These are phyloP conservation scores for Drosophila mayaguana DNA, from an alignment of 2,888 invertebrate genomes.

Conservation along the genomic window DNA sequence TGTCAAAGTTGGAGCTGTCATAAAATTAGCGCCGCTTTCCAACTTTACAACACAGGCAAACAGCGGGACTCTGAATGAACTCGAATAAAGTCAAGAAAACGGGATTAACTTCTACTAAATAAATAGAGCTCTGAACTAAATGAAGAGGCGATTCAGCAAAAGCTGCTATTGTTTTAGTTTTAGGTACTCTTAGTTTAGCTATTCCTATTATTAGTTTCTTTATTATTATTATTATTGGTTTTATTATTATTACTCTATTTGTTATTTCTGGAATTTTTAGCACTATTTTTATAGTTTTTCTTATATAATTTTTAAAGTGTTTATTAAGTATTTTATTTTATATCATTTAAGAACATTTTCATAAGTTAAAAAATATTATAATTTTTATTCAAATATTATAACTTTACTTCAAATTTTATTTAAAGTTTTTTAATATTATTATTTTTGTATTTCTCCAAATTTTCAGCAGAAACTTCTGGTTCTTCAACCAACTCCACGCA, in stretches of 20 bases:
- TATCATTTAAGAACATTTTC: too few relatives aligned
- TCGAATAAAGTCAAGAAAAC: slow-evolving; percentile 26
- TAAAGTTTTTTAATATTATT: background rate
- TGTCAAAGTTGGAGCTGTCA: slow-evolving; percentile 67
- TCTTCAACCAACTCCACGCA: background rate
- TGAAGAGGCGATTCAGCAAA: background rate
- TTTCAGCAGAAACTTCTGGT: background rate
- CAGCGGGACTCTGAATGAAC: slow-evolving; percentile 25
- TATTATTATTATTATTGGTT: too few relatives aligned
- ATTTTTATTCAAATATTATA: too few relatives aligned
- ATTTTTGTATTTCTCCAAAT: background rate
- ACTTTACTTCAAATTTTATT: too few relatives aligned
- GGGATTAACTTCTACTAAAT: slow-evolving; percentile 26
- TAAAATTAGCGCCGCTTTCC: slow-evolving; percentile 71
- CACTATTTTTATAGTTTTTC: too few relatives aligned
- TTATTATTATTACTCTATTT: too few relatives aligned
- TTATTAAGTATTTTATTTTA: background rate
- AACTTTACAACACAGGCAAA: slow-evolving; percentile 41
- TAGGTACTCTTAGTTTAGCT: background rate
- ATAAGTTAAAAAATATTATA: too few relatives aligned
- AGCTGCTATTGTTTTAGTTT: background rate
- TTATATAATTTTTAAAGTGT: background rate
- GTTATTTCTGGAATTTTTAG: background rate
- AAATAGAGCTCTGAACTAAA: background rate
- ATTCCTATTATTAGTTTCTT: background rate